Conservation (phyloP, 2,888 invertebrate genomes). For the Drosophila algonquin region DNA sequence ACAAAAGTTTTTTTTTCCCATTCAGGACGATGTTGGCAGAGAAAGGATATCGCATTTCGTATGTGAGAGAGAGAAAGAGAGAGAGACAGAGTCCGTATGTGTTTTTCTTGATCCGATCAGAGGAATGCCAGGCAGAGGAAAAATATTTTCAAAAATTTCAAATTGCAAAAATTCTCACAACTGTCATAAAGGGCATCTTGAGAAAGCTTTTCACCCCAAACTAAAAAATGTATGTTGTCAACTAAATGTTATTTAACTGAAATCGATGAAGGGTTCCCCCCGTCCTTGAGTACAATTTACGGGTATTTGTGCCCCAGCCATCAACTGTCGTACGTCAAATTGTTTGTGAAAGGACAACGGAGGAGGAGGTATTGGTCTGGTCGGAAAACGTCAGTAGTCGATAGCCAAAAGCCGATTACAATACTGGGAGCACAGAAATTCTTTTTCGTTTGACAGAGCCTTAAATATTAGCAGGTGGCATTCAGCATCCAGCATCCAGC, state of each 20-base stretch:
- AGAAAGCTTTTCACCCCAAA: neutral
- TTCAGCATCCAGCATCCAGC: too few relatives aligned
- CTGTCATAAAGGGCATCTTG: too few relatives aligned
- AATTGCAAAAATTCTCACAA: neutral
- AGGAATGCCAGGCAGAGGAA: neutral
- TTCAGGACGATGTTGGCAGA: neutral
- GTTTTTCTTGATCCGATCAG: neutral
- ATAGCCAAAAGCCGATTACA: conserved; percentile 71
- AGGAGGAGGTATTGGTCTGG: neutral
- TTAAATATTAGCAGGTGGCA: conserved; percentile 48
- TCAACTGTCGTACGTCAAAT: conserved; percentile 34
- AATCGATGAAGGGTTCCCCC: neutral
- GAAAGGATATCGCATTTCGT: conserved; percentile 9
- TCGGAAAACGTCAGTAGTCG: conserved; percentile 62
- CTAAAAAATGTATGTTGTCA: neutral
- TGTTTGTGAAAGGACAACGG: conserved; percentile 39
- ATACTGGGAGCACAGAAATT: conserved; percentile 52
- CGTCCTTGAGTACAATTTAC: neutral
- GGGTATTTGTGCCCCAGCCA: conserved; percentile 36
- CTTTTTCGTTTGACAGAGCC: conserved; percentile 55
- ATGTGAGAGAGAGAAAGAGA: neutral
- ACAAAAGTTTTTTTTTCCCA: conserved; percentile 6
- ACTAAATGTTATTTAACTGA: neutral
- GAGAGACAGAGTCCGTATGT: neutral
- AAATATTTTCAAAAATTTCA: neutral